These are phyloP conservation scores for Brachionus paranguensis DNA, from an alignment of 1,140 invertebrate genomes.

Conservation along the genomic window DNA sequence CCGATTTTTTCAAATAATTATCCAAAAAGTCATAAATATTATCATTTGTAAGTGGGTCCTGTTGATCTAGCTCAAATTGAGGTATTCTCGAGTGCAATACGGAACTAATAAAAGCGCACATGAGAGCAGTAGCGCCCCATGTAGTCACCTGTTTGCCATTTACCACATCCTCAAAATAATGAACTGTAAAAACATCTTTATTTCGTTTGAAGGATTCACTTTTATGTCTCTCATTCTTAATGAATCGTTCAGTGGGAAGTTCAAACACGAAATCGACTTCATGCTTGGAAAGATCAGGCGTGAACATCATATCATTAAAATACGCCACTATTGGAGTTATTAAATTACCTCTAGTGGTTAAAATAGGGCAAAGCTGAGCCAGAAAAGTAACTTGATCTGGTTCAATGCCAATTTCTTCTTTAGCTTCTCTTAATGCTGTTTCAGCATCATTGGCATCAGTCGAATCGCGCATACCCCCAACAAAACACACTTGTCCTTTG, in stretches of 20 bases:
- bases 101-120: constrained; percentile 27
- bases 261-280: constrained; percentile 42
- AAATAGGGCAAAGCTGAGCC: constrained; percentile 28
- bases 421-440: constrained; percentile 42
- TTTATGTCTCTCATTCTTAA: constrained; percentile 29
- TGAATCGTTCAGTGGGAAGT: constrained; percentile 41
- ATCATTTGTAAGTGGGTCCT: background rate
- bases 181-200: background rate
- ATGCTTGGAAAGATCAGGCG: constrained; percentile 40
- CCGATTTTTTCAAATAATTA: background rate
- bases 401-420: constrained; percentile 42
- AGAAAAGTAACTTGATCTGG: constrained; percentile 39
- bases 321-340: constrained; percentile 42
- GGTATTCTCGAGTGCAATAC: constrained; percentile 16
- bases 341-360: constrained; percentile 33
- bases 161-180: constrained; percentile 29
- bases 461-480: constrained; percentile 42
- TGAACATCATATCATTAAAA: constrained; percentile 37
- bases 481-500: constrained; percentile 41
- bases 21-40: constrained; percentile 28
- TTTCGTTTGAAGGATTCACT: background rate
- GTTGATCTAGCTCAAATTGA: constrained; percentile 1
- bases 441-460: constrained; percentile 40
- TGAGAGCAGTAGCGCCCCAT: constrained; percentile 40
- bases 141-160: constrained; percentile 33